Evolutionary conservation across 1,140 invertebrate genomes (phyloP), one percentile per base, ranked within the genome.

Genomic region (Scaptomyza montana): DNA sequence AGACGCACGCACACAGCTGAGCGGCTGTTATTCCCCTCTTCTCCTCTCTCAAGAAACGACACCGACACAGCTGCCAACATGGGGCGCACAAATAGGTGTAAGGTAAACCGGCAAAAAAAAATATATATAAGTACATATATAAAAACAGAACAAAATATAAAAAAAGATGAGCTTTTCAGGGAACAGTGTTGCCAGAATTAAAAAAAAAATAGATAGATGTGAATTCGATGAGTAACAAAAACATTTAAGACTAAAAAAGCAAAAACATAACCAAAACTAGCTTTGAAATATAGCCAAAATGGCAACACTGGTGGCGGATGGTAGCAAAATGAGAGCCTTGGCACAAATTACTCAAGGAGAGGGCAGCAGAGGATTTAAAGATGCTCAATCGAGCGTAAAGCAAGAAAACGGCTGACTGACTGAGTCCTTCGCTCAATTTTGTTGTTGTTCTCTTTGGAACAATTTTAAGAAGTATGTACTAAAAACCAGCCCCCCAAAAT

Each of bases 61-160:
- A 36, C 43, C 49, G 78, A 45, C 77, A 89, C 82, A 86, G 82
- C 82, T 87, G 81, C 81, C 81, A 71, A 62, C 64, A 49, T 74
- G 64, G 64, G 59, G 54, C 64, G 59, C 47, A 60, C 66, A 81
- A 55, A 74, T 53, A 46, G 76, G 55, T 76, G 80, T 79, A 85
- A 84, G 78, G 63, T 89, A 79, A 87, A 89, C 84, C 82, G 84
- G 82, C 82, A 77, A 89, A 85, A 86, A 74, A 65, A 55, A 59
- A 69, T 67, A 80, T 61, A 59, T 49, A n/a, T n/a, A n/a, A n/a
- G n/a, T n/a, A n/a, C n/a, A 36, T 43, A 2, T 5, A 30, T 5
- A 30, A 30, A 2, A 3, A 30, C 28, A 30, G 28, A 30, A 2
- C 28, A 41, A 74, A n/a, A 56, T 9, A 68, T 19, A 77, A 59